Base-by-base conservation (phyloP, 2,888 invertebrate genomes). In the Meiosimyza platycephala region DNA sequence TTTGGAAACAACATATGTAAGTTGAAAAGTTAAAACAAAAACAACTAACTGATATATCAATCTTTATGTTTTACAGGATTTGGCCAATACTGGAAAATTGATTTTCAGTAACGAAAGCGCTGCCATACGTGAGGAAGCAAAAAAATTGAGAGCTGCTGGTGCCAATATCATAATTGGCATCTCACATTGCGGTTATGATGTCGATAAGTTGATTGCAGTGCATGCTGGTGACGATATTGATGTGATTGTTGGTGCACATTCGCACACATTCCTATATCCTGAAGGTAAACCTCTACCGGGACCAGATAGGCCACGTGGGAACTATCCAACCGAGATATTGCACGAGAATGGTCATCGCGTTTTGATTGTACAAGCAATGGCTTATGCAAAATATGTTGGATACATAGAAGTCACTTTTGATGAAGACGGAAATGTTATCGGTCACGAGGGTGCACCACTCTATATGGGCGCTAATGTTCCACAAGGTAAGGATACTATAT, bases 191-290 rank as follows among this genome's bases (percentile, higher is more conserved):
- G 95, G 96, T 3, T 89, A 94, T 63, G 90, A 91, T 3, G 90
- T 90, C 22, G 94, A 94, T 79, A 87, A 89, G 88, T 82, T 87
- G 48, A 91, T 95, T 76, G 95, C 95, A 0, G 83, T 84, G 4
- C 87, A 89, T 5, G 91, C 90, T 55, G 90, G 93, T 3, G 89
- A 91, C 0, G 90, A 91, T 50, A 90, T 96, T 69, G 94, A 95
- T 83, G 89, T 96, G 0, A 93, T 96, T 72, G 93, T 96, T n/a
- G 96, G 96, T 6, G 94, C 92, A 0, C 96, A 96, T 84, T 93
- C 94, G 0, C 94, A 96, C 84, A 92, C 93, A 0, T 91, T 96
- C 78, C 89, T 96, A 0, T 95, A 91, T 84, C 92, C 92, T 9
- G 40, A 40, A 9, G 89, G 89, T 0, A 88, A 88, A 3, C 87